Evolutionary conservation across 2,113 vertebrate genomes (phyloP).

Genomic region (Kryptolebias marmoratus): DNA sequence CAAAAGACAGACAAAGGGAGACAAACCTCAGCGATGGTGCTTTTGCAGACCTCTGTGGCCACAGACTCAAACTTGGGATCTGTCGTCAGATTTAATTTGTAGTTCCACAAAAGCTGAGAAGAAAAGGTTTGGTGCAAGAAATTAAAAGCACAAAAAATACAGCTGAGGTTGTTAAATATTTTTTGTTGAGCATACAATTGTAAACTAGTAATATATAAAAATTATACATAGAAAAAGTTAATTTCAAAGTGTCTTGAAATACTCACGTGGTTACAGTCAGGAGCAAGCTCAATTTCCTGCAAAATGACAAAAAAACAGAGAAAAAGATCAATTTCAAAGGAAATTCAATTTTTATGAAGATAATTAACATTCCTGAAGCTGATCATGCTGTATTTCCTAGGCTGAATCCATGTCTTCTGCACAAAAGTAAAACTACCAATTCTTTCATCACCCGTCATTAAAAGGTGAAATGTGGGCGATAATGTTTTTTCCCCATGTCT

Average conservation of each 20-base stretch:
- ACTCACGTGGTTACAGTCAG: slow-evolving; percentile 98
- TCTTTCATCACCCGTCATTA: too few species aligned
- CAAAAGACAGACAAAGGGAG: background rate
- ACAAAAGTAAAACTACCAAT: too few species aligned
- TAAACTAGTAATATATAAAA: too few species aligned
- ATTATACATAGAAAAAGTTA: too few species aligned
- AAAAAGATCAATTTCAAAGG: background rate
- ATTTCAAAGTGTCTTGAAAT: slow-evolving; percentile 1
- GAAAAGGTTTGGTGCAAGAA: too few species aligned
- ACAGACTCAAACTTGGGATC: slow-evolving; percentile 97
- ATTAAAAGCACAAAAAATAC: background rate
- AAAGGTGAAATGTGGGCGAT: too few species aligned
- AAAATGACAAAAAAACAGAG: slow-evolving; percentile 41
- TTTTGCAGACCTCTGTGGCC: slow-evolving; percentile 94
- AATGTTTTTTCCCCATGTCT: too few species aligned
- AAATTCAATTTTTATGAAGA: background rate
- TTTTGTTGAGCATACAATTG: too few species aligned
- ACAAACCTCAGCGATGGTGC: slow-evolving; percentile 90
- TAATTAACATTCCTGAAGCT: background rate
- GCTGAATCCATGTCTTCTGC: too few species aligned
- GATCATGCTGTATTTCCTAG: too few species aligned
- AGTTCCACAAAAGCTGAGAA: slow-evolving; percentile 93
- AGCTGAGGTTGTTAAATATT: background rate
- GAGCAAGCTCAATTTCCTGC: slow-evolving; percentile 91
- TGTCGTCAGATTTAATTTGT: slow-evolving; percentile 94